Percentiles rank a stretch among this genome's conserved stretches.
Evolutionary conservation across 2,113 vertebrate genomes (phyloP).

Genomic region (Zosterops lateralis): DNA sequence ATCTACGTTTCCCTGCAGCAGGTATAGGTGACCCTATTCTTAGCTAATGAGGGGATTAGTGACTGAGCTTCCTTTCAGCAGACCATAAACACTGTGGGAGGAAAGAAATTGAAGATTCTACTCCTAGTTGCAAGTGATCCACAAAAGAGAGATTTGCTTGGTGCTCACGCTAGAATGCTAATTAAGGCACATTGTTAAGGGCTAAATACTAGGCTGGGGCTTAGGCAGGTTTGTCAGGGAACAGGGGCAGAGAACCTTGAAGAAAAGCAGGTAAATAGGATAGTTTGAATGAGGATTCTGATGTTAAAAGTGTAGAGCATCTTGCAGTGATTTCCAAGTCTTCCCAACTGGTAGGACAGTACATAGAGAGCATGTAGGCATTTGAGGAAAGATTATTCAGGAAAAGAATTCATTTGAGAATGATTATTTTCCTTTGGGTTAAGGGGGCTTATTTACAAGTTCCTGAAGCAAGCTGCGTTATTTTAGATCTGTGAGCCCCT

Average conservation of each 20-base stretch:
- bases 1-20: not conserved
- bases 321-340: not conserved
- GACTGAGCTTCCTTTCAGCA: not conserved
- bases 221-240: not conserved
- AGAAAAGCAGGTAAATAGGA: not conserved
- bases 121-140: not conserved
- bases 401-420: not conserved
- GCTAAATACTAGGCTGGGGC: not conserved
- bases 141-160: not conserved
- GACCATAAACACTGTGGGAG: not conserved
- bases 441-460: not conserved
- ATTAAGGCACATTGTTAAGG: not conserved
- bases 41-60: not conserved
- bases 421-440: too few relatives aligned
- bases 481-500: not conserved
- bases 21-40: not conserved
- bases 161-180: not conserved
- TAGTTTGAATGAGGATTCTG: not conserved
- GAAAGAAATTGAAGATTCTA: not conserved
- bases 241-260: not conserved
- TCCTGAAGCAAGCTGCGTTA: not conserved
- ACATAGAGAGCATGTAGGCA: accelerated
- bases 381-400: not conserved
- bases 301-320: not conserved
- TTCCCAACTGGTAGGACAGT: not conserved